Base-by-base conservation (phyloP, 2,797 vertebrate genomes). In the Chloroceryle amazona region DNA sequence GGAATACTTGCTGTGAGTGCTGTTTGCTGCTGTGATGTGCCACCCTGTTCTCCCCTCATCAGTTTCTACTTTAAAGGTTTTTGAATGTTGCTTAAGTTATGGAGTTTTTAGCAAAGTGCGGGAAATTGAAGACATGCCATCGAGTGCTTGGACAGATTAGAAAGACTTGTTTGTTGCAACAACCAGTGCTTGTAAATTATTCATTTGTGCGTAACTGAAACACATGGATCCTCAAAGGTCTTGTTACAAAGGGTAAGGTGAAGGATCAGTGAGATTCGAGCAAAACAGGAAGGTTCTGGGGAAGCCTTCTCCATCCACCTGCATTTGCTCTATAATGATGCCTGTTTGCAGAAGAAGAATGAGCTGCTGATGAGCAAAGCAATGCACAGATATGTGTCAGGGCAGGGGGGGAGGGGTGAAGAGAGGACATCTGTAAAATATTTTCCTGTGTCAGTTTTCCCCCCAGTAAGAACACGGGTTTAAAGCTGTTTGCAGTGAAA, bases 151-250 rank as follows among this genome's bases (percentile, higher is more conserved):
- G 61, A 25, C 57, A 57, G 76, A 86, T 57, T 74, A 71, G 86
- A 68, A 75, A 29, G 71, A 55, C 70, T 86, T 92, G 74, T 85
- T 95, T 84, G 76, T 92, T 68, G 67, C 83, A 89, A 58, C 67
- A 82, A 75, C 67, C 25, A 0, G 54, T 67, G 35, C 58, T 83
- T 84, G 90, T 97, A 68, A 94, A 97, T 96, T 95, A 96, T 96
- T 96, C 90, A 96, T 93, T 86, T 92, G 78, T 21, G 41, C 71
- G 86, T 74, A 94, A 89, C 5, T 61, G 83, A 94, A 96, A 81
- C 58, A 11, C 1, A 2, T 35, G n/a, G 86, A 49, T 76, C 67
- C 81, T 90, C 83, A 73, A 47, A 82, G 96, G 74, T 85, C 90
- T n/a, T 42, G 33, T 96, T 90, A 72, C 93, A 71, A 80, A 84